A percentile compares a stretch with the other conserved stretches of the same genome.
Evolutionary conservation across 2,797 vertebrate species (phyloP).

Genomic region (Parotocinclus haroldoi): DNA sequence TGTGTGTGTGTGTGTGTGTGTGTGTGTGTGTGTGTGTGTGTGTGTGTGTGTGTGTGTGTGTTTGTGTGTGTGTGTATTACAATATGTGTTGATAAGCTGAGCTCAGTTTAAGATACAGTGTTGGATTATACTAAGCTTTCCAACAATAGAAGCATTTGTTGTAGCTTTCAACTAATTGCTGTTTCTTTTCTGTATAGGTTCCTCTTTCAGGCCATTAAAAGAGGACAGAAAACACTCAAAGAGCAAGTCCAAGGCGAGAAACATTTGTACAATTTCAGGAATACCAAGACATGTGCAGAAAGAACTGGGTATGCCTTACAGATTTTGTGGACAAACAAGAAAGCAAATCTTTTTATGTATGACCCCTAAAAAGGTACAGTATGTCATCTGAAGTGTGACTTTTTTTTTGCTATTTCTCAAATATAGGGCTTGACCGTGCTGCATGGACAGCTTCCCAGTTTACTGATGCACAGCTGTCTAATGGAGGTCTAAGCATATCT

Average conservation of each 20-base stretch:
- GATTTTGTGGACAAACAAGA: neutral
- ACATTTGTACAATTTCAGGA: conserved; percentile 76
- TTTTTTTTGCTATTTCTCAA: conserved; percentile 25
- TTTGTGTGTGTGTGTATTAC: too few relatives aligned
- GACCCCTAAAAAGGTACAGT: neutral
- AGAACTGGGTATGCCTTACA: conserved; percentile 80
- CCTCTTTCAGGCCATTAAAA: conserved; percentile 75
- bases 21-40: too few relatives aligned
- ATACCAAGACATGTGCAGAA: conserved; percentile 89
- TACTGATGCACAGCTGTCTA: conserved; percentile 59
- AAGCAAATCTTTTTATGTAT: neutral
- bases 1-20: too few relatives aligned
- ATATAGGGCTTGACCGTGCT: conserved; percentile 69
- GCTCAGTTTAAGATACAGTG: neutral
- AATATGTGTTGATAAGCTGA: too few relatives aligned
- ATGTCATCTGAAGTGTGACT: neutral
- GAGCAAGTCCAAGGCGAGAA: conserved; percentile 67
- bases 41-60: too few relatives aligned
- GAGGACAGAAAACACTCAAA: conserved; percentile 66
- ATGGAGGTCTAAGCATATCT: conserved; percentile 60
- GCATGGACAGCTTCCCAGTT: conserved; percentile 54
- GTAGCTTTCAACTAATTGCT: neutral
- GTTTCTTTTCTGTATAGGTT: conserved; percentile 52
- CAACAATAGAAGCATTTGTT: neutral
- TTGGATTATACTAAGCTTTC: neutral